Evolutionary conservation across 2,797 vertebrate genomes (phyloP).

Genomic region (Synaphobranchus kaupii): DNA sequence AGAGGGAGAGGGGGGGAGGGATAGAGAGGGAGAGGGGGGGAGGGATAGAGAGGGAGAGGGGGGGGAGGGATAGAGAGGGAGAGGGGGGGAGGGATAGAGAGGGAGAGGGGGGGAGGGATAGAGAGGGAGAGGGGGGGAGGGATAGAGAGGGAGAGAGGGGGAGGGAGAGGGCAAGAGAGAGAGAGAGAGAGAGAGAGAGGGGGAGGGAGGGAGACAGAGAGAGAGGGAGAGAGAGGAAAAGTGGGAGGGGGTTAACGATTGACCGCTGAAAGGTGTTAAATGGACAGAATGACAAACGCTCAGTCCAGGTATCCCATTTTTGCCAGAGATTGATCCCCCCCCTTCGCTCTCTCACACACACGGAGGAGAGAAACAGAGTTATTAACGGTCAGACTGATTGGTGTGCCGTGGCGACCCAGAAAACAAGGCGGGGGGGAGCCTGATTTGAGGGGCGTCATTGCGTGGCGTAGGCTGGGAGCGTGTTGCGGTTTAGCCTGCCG

Average conservation of each 20-base stretch:
- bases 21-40: constrained; percentile 24
- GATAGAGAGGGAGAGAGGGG: too few species aligned
- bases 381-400: not conserved
- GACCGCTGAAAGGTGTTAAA: constrained; percentile 51
- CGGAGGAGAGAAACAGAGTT: not conserved
- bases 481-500: not conserved
- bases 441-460: not conserved
- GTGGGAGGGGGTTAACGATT: constrained; percentile 49
- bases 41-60: too few species aligned
- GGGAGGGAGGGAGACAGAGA: too few species aligned
- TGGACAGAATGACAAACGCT: constrained; percentile 54
- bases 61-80: too few species aligned
- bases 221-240: constrained; percentile 30
- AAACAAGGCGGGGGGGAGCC: not conserved
- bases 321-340: not conserved
- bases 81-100: constrained; percentile 41
- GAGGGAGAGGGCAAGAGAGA: constrained; percentile 40
- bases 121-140: too few species aligned
- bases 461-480: not conserved
- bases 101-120: constrained; percentile 37
- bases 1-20: too few species aligned
- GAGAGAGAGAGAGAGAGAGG: too few species aligned
- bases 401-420: not conserved
- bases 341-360: not conserved
- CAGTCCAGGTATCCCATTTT: not conserved